Base-by-base conservation (phyloP, 2,113 vertebrate species). In the Pyxicephalus adspersus region DNA sequence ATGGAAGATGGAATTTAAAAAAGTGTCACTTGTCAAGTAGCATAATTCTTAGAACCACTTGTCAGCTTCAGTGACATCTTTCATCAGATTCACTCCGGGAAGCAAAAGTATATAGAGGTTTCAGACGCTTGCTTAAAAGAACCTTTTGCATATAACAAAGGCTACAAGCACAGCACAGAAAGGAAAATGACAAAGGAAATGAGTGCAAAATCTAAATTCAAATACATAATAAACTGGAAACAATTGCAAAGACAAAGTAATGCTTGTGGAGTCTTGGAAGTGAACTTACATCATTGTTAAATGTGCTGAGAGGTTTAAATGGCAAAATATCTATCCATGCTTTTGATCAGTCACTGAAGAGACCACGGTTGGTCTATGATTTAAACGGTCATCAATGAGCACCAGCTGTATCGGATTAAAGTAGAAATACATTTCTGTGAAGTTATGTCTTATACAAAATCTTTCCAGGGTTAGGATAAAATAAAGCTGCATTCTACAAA, bases 1-100 rank as follows among this genome's bases (percentile, higher is more conserved):
- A 66, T 75, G 29, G 80, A 81, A 75, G 70, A n/a, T 82, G 75
- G 80, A 82, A 82, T 82, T 82, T 75, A 45, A 75, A 82, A 82
- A 82, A 82, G 80, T 82, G 71, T 66, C 80, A 75, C 70, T 75
- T 82, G 80, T 82, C 80, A 82, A 63, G 80, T 75, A 81, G 70
- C 80, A 81, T 81, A 75, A 81, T 81, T 81, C 63, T 75, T 66
- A 28, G 70, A 82, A 65, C 70, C 70, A 82, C 71, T 75, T 82
- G 70, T 82, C 80, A 82, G 71, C 51, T 74, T 82, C 71, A 15
- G 26, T 82, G 80, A 82, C 70, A 82, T 81, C 80, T 66, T 75
- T 75, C 80, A 82, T 82, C 80, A 82, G 79, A 82, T 66, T 82
- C 80, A 45, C 80, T 82, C 70, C 70, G 26, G 80, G 80, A 81